A percentile compares a stretch with the other conserved stretches of the same genome.
phyloP scores from a whole-genome alignment of 2,113 vertebrate species.

The Accipiter cooperii region DNA sequence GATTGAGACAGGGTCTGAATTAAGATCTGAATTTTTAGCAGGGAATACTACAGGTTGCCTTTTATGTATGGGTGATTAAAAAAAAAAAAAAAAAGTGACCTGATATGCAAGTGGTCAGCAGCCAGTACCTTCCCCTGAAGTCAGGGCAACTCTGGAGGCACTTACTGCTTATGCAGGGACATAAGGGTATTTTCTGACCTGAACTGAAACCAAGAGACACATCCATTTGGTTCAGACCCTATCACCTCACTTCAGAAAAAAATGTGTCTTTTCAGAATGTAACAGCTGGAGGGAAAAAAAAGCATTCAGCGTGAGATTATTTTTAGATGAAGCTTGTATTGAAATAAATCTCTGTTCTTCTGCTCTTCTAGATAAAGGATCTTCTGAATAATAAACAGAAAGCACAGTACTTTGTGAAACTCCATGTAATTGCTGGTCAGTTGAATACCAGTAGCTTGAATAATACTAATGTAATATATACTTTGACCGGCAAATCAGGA shows the following conservation, averaged over 20 bases:
- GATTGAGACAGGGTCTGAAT: neutral
- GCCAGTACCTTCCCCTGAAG: neutral
- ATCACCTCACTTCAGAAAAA: neutral
- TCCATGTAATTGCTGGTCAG: constrained; percentile 85
- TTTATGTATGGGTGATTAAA: neutral
- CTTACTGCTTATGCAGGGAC: neutral
- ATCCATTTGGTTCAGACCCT: neutral
- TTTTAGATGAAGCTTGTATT: neutral
- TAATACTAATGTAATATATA: constrained; percentile 74
- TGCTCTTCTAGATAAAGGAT: constrained; percentile 69
- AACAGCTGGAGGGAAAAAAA: neutral
- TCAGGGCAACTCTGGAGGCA: neutral
- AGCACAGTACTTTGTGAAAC: constrained; percentile 80
- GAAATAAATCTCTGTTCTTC: neutral
- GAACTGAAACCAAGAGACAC: neutral
- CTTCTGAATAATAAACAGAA: constrained; percentile 69
- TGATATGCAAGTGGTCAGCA: neutral
- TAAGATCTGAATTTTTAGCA: neutral
- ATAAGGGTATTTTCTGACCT: neutral
- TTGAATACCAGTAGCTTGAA: constrained; percentile 74
- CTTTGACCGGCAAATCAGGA: constrained; percentile 81
- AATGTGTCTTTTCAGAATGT: neutral
- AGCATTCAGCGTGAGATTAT: neutral
- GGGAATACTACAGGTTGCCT: neutral
- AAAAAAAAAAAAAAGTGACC: neutral